Conservation (phyloP, 1,140 invertebrate species). For the Nixonia krombeini region DNA sequence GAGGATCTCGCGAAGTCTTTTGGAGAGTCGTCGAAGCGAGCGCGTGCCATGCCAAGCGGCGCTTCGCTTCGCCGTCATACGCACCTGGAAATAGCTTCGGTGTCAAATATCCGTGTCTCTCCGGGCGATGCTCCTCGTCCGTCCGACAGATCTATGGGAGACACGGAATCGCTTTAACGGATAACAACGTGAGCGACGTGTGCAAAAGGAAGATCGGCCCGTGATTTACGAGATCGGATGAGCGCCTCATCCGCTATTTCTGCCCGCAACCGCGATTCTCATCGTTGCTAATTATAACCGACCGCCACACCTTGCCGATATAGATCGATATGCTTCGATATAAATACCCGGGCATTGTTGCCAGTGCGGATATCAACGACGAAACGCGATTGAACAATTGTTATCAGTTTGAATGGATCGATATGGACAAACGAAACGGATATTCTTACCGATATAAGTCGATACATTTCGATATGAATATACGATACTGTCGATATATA, state of each 20-base stretch:
- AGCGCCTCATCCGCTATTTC: too few relatives aligned
- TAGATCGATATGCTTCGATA: too few relatives aligned
- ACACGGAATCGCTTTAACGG: conserved; percentile 23
- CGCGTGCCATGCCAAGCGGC: conserved; percentile 47
- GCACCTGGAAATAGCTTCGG: conserved; percentile 53
- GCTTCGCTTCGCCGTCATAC: conserved; percentile 48
- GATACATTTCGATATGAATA: too few relatives aligned
- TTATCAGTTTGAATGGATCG: too few relatives aligned
- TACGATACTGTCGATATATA: too few relatives aligned
- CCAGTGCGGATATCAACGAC: too few relatives aligned
- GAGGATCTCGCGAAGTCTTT: conserved; percentile 40
- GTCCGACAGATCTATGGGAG: background rate
- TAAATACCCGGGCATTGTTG: too few relatives aligned
- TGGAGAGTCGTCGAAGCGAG: conserved; percentile 32
- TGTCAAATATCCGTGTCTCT: conserved; percentile 41
- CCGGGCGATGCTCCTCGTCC: conserved; percentile 12
- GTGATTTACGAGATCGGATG: background rate
- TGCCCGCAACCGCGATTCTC: too few relatives aligned
- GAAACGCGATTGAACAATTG: too few relatives aligned
- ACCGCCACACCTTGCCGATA: too few relatives aligned
- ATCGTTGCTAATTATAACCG: conserved; percentile 4
- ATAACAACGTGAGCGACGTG: background rate
- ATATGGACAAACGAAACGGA: too few relatives aligned
- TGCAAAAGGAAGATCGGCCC: background rate
- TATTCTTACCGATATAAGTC: too few relatives aligned